Base-by-base conservation (phyloP, 1,140 invertebrate genomes). In the Pygmarrhopalites habei region DNA sequence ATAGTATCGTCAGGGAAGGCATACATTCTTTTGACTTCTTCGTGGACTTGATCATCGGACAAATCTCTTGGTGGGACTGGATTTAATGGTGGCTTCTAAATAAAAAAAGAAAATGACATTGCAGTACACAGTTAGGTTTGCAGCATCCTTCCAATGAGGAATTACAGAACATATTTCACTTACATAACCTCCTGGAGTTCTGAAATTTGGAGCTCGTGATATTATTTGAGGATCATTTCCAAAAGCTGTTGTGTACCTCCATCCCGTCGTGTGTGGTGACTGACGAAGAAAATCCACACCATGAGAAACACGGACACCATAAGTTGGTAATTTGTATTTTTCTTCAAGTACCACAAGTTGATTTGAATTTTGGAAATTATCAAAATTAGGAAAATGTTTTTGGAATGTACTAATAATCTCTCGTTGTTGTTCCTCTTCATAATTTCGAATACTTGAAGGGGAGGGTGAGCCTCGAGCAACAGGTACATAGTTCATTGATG, bases 21-120 rank as follows among this genome's bases (percentile, higher is more conserved):
- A 46, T 68, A 68, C 66, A 68, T 68, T 58, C 53, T 59, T 53
- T 55, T 23, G 15, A 61, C 58, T 62, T 68, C 66, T 23, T 68
- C 62, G 44, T 25, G 29, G 15, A 68, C 39, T 49, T 68, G 58
- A 17, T 63, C 58, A 19, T 64, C 59, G 0, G 66, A 61, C 23
- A 68, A 53, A 32, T 64, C 53, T 21, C 66, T 29, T 17, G 61
- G 59, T 41, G 49, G 62, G 29, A 32, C 46, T 0, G 43, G 30
- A 55, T 64, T 62, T 47, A 30, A 35, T 21, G 61, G 44, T 30
- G 62, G 62, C 41, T 68, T 64, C n/a, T n/a, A n/a, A n/a, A n/a
- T n/a, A n/a, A n/a, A n/a, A n/a, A n/a, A n/a, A n/a, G n/a, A n/a
- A n/a, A n/a, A n/a, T n/a, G n/a, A n/a, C n/a, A n/a, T n/a, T n/a